Evolutionary conservation across 2,888 invertebrate genomes (phyloP), one percentile per base, ranked within the genome.

Genomic region (Melanostoma mellinum): DNA sequence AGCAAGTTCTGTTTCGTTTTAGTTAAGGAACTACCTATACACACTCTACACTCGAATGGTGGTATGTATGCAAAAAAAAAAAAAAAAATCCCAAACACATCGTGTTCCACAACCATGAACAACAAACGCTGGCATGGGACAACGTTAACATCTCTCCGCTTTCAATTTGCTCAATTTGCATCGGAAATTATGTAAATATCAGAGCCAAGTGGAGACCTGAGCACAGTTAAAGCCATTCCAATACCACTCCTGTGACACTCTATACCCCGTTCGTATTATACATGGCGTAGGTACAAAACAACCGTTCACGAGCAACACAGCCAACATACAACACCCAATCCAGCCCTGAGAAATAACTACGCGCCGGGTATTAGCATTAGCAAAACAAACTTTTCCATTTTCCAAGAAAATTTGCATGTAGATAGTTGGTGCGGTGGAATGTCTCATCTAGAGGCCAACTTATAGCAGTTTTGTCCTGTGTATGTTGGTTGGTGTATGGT

Each of bases 91-190:
- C 48, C 10, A 50, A 50, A 58, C 55, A 74, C 73, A 52, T 67
- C 56, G 56, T 60, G 63, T 58, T 48, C 56, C 10, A 46, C 61
- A 48, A 63, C 36, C 30, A 56, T 10, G 44, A 65, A 78, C 78
- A 84, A 69, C 73, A 67, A 69, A 71, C 48, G 74, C 65, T 74
- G 71, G 74, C 73, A 79, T 75, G 79, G 74, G 81, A 72, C 81
- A 68, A 78, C 84, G 71, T 79, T 84, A 79, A 75, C 84, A 79
- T 79, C 84, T 75, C 84, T 84, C 84, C 84, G 79, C 84, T 84
- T 84, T 84, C 84, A 84, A 84, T 84, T 84, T 84, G 84, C 84
- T 84, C 84, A 84, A 84, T 84, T 84, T 84, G 84, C 84, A 84
- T 84, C 84, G 79, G 74, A 79, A 84, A 84, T 84, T 84, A 84